Evolutionary conservation across 1,140 invertebrate genomes (phyloP).

Genomic region (Eurosta solidaginis): DNA sequence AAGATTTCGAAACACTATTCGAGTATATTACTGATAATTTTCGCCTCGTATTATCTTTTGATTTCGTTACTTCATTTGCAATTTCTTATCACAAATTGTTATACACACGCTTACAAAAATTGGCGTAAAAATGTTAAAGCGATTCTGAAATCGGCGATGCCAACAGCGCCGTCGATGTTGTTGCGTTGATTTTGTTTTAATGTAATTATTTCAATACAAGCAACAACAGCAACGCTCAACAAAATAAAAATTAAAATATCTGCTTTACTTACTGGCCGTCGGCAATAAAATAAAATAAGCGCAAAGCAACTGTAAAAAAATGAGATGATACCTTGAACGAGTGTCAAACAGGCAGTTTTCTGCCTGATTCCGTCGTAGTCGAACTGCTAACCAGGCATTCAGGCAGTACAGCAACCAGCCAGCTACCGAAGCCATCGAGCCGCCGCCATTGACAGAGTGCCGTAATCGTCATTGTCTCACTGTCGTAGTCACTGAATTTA

Average conservation of each 20-base stretch:
- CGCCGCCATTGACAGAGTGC: background rate
- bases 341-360: conserved; percentile 53
- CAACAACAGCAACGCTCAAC: background rate
- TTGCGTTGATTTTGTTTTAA: background rate
- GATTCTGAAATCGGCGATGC: background rate
- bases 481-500: conserved; percentile 33
- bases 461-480: conserved; percentile 40
- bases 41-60: background rate
- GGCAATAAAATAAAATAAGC: conserved; percentile 19
- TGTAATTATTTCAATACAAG: background rate
- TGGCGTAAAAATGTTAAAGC: background rate
- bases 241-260: background rate
- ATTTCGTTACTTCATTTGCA: background rate
- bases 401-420: background rate
- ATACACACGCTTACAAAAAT: background rate
- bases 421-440: background rate
- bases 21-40: background rate
- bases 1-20: background rate
- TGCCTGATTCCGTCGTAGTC: conserved; percentile 3
- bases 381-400: background rate
- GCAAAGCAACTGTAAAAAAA: conserved; percentile 34
- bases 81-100: background rate
- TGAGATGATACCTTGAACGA: conserved; percentile 59
- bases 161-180: background rate
- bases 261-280: background rate